A percentile compares a stretch with the other conserved stretches of the same genome.
phyloP scores from a whole-genome alignment of 1,140 invertebrate genomes.

The Hycleus phaleratus region DNA sequence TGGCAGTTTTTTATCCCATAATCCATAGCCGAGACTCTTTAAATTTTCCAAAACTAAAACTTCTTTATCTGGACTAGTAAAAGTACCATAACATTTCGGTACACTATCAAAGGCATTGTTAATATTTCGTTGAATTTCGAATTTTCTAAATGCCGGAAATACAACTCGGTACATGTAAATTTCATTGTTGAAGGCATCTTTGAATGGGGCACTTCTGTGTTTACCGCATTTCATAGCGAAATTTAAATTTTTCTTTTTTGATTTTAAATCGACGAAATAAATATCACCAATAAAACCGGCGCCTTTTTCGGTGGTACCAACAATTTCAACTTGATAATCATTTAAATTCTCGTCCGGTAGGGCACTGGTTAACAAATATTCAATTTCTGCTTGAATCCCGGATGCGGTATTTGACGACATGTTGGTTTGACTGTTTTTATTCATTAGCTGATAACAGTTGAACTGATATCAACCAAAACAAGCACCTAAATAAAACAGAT shows the following conservation, averaged over 20 bases:
- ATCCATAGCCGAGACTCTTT: neutral
- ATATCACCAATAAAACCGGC: slow-evolving; percentile 3
- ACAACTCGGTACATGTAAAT: slow-evolving; percentile 23
- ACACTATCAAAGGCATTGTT: slow-evolving; percentile 30
- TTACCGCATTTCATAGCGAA: slow-evolving; percentile 1
- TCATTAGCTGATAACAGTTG: no score
- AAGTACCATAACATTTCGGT: slow-evolving; percentile 3
- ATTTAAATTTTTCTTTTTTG: neutral
- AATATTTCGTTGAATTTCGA: slow-evolving; percentile 33
- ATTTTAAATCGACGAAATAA: neutral
- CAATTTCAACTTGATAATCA: neutral
- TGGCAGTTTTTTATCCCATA: neutral
- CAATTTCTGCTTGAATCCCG: no score
- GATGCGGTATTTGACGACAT: no score
- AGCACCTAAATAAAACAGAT: no score
- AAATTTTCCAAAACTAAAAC: slow-evolving; percentile 3
- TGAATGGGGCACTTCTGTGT: neutral
- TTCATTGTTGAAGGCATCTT: slow-evolving; percentile 7
- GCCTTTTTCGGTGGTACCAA: neutral
- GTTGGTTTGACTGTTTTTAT: no score
- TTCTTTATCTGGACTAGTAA: neutral
- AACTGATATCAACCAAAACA: no score
- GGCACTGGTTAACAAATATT: neutral
- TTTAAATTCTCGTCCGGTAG: neutral
- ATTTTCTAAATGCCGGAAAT: slow-evolving; percentile 27